These are phyloP conservation scores for Ormyrus labotus DNA, from an alignment of 2,888 invertebrate genomes.

Conservation along the genomic window DNA sequence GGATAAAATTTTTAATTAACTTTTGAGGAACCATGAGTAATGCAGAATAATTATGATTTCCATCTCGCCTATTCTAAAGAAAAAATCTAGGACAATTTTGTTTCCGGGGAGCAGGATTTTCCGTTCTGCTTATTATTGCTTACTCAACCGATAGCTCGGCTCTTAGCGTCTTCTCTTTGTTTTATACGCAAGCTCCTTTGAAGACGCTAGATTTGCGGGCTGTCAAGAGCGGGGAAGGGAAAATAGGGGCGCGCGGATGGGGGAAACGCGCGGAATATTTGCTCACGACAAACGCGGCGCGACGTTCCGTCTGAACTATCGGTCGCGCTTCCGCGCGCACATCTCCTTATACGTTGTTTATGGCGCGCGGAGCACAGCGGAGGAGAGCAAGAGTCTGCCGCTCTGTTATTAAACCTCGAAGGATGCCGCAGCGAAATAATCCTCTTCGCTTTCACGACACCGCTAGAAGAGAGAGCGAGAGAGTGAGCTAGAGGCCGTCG, in stretches of 20 bases:
- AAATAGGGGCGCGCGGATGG: conserved; percentile 37
- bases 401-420: conserved; percentile 64
- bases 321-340: conserved; percentile 54
- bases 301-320: conserved; percentile 58
- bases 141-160: no score
- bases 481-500: no score
- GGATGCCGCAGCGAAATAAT: conserved; percentile 59
- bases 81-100: no score
- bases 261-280: conserved; percentile 60
- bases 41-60: no score
- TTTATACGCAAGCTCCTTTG: not conserved
- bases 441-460: conserved; percentile 45
- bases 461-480: no score
- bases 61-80: no score
- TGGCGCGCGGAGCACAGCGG: not conserved
- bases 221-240: not conserved
- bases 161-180: not conserved
- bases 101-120: no score
- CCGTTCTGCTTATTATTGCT: no score
- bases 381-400: not conserved
- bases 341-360: conserved; percentile 39
- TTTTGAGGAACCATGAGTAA: not conserved
- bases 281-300: conserved; percentile 60
- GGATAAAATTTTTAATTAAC: no score
- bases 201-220: not conserved